These are phyloP conservation scores for Aporophyla nigra DNA, from an alignment of 2,888 invertebrate species.

Conservation along the genomic window DNA sequence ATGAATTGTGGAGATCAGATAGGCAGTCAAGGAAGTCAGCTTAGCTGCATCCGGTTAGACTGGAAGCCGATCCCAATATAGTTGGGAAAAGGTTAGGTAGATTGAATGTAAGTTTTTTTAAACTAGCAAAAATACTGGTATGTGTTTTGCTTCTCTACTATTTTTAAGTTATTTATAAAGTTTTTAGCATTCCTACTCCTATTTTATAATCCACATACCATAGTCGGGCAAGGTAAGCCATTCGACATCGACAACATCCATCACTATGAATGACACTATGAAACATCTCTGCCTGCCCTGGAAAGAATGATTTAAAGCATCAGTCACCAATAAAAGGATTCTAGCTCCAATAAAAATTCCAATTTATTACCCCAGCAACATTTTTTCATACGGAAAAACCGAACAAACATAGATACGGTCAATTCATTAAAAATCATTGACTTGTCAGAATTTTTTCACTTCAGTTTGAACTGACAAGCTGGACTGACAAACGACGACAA, in stretches of 20 bases:
- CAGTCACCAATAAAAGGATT: slow-evolving; percentile 45
- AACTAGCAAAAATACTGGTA: neutral
- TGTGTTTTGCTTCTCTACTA: neutral
- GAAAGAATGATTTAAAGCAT: slow-evolving; percentile 46
- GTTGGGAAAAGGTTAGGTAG: no score
- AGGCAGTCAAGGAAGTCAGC: no score
- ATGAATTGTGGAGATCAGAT: no score
- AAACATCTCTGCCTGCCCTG: slow-evolving; percentile 15
- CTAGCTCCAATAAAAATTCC: slow-evolving; percentile 9
- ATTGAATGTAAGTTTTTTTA: neutral
- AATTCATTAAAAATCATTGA: slow-evolving; percentile 58
- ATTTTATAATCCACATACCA: slow-evolving; percentile 38
- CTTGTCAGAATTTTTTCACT: slow-evolving; percentile 58
- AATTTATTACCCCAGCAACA: slow-evolving; percentile 32
- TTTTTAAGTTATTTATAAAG: slow-evolving; percentile 5
- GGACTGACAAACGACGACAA: slow-evolving; percentile 70
- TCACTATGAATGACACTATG: slow-evolving; percentile 49
- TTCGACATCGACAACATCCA: slow-evolving; percentile 26
- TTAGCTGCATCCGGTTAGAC: no score
- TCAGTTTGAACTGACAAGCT: slow-evolving; percentile 62
- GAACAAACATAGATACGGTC: slow-evolving; percentile 30
- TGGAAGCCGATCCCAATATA: no score
- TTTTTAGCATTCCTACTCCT: slow-evolving; percentile 5
- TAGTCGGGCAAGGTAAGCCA: slow-evolving; percentile 12
- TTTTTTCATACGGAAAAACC: slow-evolving; percentile 26